Percentiles rank a stretch among this genome's conserved stretches.
These are phyloP conservation scores for Chiloscyllium punctatum DNA, from an alignment of 2,797 vertebrate species.

Conservation along the genomic window DNA sequence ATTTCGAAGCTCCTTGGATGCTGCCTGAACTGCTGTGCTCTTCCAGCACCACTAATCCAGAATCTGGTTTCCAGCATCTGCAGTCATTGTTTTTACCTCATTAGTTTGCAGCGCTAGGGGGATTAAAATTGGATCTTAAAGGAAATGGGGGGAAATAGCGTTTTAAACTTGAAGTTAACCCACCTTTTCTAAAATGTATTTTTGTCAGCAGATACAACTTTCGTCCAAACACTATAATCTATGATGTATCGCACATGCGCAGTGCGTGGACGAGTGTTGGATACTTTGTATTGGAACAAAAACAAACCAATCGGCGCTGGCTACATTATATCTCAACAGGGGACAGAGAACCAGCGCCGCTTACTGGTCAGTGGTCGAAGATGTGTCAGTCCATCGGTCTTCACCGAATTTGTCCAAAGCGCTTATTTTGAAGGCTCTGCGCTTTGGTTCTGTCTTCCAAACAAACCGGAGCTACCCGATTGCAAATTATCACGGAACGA, in stretches of 20 bases:
- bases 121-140: not conserved
- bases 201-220: too few species aligned
- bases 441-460: not conserved
- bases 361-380: not conserved
- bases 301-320: not conserved
- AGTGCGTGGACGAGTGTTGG: not conserved
- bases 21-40: too few species aligned
- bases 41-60: too few species aligned
- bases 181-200: not conserved
- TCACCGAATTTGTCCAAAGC: too few species aligned
- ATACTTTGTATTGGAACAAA: not conserved
- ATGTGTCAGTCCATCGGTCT: not conserved
- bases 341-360: not conserved
- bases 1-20: too few species aligned
- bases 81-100: too few species aligned
- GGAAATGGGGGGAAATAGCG: not conserved
- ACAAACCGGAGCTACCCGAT: not conserved
- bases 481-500: too few species aligned
- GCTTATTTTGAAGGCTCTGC: not conserved
- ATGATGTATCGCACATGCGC: not conserved
- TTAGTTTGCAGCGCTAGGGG: not conserved
- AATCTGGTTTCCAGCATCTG: too few species aligned
- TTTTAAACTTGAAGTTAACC: not conserved
- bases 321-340: not conserved
- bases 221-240: not conserved